phyloP scores from a whole-genome alignment of 2,113 vertebrate species.

The Anarrhichthys ocellatus region DNA sequence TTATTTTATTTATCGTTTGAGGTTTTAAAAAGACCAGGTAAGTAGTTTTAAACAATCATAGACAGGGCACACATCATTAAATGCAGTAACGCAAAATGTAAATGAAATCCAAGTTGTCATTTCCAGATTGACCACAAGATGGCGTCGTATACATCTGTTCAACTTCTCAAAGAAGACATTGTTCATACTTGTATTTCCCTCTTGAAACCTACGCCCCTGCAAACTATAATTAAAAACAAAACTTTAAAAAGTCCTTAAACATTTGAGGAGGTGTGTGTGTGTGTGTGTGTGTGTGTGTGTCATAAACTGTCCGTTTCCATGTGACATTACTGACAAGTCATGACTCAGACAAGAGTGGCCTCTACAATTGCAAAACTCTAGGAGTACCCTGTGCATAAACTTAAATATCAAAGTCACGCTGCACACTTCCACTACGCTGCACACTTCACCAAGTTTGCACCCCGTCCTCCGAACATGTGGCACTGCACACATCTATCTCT shows the following conservation, averaged over 20 bases:
- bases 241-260: neutral
- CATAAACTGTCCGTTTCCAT: neutral
- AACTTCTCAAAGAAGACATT: neutral
- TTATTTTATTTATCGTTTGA: neutral
- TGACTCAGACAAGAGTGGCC: constrained; percentile 52
- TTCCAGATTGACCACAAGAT: constrained; percentile 65
- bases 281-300: constrained; percentile 5
- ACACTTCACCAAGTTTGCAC: constrained; percentile 32
- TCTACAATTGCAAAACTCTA: constrained; percentile 29
- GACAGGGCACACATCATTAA: neutral
- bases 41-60: neutral
- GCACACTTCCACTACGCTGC: constrained; percentile 19
- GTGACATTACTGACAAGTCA: constrained; percentile 1
- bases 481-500: constrained; percentile 34
- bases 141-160: constrained; percentile 20
- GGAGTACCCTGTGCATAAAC: neutral
- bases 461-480: constrained; percentile 5
- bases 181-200: neutral
- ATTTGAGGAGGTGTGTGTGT: neutral
- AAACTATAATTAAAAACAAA: neutral
- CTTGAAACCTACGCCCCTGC: neutral
- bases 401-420: constrained; percentile 4
- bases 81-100: neutral
- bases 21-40: neutral
- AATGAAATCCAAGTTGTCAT: constrained; percentile 15